A percentile compares a stretch with the other conserved stretches of the same genome.
phyloP scores from a whole-genome alignment of 2,888 invertebrate genomes.

The Latrodectus hesperus region DNA sequence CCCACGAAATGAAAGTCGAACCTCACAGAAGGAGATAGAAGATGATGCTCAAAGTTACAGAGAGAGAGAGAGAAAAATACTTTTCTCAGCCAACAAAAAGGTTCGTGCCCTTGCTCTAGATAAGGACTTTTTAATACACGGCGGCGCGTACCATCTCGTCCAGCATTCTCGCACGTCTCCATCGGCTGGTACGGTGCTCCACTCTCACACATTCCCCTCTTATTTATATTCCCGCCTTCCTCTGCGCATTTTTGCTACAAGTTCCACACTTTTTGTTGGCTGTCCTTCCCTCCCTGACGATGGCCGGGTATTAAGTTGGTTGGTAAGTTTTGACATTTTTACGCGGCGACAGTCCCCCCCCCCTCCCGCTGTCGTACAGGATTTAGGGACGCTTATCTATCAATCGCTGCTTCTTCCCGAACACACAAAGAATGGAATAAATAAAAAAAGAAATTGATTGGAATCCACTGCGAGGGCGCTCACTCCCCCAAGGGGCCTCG shows the following conservation, averaged over 20 bases:
- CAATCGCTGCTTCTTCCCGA: conserved; percentile 32
- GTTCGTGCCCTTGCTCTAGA: conserved; percentile 66
- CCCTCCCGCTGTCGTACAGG: conserved; percentile 56
- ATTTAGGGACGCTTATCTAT: conserved; percentile 66
- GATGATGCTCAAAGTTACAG: conserved; percentile 51
- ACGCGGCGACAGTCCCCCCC: conserved; percentile 58
- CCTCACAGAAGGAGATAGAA: conserved; percentile 42
- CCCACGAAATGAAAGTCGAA: conserved; percentile 38
- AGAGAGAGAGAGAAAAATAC: conserved; percentile 18
- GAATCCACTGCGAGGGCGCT: conserved; percentile 15
- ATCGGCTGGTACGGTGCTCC: conserved; percentile 54
- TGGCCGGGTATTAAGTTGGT: conserved; percentile 42
- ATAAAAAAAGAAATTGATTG: conserved; percentile 17
- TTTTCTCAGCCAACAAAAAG: conserved; percentile 60
- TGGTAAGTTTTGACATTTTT: conserved; percentile 61
- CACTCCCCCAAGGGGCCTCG: conserved; percentile 13
- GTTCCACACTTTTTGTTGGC: conserved; percentile 64
- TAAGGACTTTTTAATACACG: conserved; percentile 64
- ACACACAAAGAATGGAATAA: conserved; percentile 11
- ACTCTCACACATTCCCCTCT: background rate
- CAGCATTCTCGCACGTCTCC: conserved; percentile 59
- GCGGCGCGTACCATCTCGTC: conserved; percentile 53
- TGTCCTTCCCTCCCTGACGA: conserved; percentile 7
- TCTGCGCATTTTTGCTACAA: conserved; percentile 30
- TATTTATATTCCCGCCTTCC: background rate